Percentiles rank a stretch among this genome's conserved stretches.
Conservation (phyloP, 2,888 invertebrate species). For the Melieria omissa region DNA sequence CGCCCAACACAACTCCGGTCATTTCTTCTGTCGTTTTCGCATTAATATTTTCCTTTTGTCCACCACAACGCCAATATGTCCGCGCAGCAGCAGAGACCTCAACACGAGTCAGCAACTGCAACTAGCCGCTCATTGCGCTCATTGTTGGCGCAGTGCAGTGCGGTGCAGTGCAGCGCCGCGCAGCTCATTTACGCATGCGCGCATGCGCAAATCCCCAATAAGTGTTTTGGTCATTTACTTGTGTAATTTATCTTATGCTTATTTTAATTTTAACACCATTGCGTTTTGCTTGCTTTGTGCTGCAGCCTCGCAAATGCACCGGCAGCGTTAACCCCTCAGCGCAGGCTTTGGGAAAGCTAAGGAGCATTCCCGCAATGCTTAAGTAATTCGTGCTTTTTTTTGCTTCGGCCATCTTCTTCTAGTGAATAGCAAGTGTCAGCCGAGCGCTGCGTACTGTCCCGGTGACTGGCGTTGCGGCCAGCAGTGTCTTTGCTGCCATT, state of each 20-base stretch:
- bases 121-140: not conserved
- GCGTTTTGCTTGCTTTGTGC: not conserved
- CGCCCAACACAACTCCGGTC: not conserved
- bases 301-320: too few relatives aligned
- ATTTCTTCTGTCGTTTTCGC: too few relatives aligned
- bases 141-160: not conserved
- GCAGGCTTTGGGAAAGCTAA: too few relatives aligned
- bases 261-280: constrained; percentile 52
- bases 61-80: constrained; percentile 10
- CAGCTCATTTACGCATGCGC: constrained; percentile 35
- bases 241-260: constrained; percentile 54
- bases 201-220: constrained; percentile 36
- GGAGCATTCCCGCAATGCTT: too few relatives aligned
- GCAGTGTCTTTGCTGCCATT: constrained; percentile 40
- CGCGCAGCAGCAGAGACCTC: not conserved
- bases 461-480: constrained; percentile 31
- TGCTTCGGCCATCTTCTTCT: too few relatives aligned
- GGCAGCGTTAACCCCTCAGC: too few relatives aligned
- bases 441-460: constrained; percentile 20
- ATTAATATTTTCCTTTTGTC: not conserved
- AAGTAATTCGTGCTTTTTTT: too few relatives aligned
- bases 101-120: not conserved
- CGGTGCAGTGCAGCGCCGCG: not conserved
- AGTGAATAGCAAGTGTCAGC: too few relatives aligned
- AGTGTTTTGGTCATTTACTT: constrained; percentile 48